A percentile compares a stretch with the other conserved stretches of the same genome.
Evolutionary conservation across 2,797 vertebrate species (phyloP).

Genomic region (Fratercula arctica): DNA sequence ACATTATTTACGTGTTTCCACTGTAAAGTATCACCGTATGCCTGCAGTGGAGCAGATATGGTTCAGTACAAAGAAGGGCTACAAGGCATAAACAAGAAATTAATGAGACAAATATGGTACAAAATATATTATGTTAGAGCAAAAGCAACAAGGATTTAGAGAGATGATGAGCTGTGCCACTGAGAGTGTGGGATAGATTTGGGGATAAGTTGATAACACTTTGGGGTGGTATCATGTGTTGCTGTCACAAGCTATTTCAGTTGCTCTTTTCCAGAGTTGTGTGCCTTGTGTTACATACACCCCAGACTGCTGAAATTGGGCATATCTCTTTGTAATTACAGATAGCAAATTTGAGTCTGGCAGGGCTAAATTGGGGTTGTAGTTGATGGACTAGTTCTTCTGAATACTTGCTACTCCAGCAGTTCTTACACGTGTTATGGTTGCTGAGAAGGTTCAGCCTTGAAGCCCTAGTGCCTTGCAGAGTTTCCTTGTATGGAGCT

Average conservation of each 20-base stretch:
- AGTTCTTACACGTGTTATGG: rapidly evolving
- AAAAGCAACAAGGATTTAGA: neutral
- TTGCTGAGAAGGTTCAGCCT: neutral
- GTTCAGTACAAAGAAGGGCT: neutral
- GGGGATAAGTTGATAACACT: neutral
- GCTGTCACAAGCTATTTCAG: neutral
- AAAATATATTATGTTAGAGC: neutral
- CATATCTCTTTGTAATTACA: neutral
- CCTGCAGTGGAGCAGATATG: neutral
- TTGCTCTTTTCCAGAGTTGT: neutral
- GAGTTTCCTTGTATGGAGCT: neutral
- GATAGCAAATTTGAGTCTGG: neutral
- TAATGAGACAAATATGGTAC: neutral
- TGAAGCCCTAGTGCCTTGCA: neutral
- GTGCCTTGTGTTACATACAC: neutral
- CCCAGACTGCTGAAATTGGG: neutral
- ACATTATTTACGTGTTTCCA: neutral
- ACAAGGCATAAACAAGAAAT: neutral
- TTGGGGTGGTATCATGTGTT: neutral
- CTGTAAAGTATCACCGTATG: neutral
- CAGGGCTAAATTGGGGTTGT: neutral
- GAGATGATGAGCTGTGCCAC: neutral
- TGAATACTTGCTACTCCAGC: neutral
- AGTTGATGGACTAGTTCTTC: neutral
- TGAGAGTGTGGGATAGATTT: neutral